Percentiles rank a stretch among this genome's conserved stretches.
phyloP scores from a whole-genome alignment of 1,140 invertebrate species.

The Diorhabda elongata region DNA sequence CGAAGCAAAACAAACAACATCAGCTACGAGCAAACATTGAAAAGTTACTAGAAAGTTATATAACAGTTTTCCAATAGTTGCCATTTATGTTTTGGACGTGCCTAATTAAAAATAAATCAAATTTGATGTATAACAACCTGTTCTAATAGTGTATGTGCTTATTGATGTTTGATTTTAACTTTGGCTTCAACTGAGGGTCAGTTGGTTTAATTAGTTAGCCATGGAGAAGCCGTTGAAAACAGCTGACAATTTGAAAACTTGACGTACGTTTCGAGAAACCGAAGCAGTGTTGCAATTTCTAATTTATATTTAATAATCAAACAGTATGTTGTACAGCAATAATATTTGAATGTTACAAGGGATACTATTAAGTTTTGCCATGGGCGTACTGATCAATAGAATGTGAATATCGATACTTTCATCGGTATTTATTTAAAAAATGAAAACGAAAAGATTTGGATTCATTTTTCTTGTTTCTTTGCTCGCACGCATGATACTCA shows the following conservation, averaged over 20 bases:
- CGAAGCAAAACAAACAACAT: neutral
- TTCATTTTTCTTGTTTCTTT: no score
- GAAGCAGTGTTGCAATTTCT: constrained; percentile 18
- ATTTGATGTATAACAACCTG: constrained; percentile 25
- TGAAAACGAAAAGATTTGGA: no score
- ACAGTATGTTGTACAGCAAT: constrained; percentile 33
- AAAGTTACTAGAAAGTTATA: constrained; percentile 10
- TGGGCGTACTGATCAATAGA: no score
- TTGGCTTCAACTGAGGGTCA: constrained; percentile 32
- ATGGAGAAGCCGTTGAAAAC: constrained; percentile 35
- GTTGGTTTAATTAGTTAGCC: constrained; percentile 37
- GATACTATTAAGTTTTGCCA: no score
- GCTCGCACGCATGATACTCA: no score
- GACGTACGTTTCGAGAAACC: constrained; percentile 19
- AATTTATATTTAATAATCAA: constrained; percentile 42
- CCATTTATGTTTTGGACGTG: constrained; percentile 31
- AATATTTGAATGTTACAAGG: no score
- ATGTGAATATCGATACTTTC: no score
- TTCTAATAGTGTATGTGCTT: constrained; percentile 33
- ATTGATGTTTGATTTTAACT: constrained; percentile 36
- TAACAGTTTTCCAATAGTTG: constrained; percentile 17
- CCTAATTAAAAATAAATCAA: constrained; percentile 36
- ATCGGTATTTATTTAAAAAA: no score
- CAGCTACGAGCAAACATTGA: neutral
- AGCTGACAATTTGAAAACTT: constrained; percentile 41